A percentile compares a stretch with the other conserved stretches of the same genome.
Conservation (phyloP, 1,140 invertebrate species). For the Eurosta solidaginis region DNA sequence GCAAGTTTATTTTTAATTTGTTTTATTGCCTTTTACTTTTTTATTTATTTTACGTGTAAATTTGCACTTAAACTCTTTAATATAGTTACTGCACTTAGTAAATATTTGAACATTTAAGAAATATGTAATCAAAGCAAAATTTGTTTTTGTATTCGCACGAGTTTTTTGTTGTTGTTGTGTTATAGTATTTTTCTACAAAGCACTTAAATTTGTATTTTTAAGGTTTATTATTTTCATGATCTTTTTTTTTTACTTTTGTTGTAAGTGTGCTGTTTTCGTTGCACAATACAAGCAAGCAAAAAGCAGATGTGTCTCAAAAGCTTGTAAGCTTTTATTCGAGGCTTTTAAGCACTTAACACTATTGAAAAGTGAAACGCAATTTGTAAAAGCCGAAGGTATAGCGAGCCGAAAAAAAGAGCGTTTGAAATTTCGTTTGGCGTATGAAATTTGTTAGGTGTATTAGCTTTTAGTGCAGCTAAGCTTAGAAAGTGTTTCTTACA, state of each 20-base stretch:
- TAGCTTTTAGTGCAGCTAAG: too few species aligned
- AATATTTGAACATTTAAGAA: neutral
- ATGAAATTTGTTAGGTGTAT: neutral
- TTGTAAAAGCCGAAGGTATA: neutral
- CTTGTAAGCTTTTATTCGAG: neutral
- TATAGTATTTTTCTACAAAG: neutral
- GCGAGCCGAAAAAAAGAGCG: neutral
- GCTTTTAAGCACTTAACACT: neutral
- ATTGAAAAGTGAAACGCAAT: neutral
- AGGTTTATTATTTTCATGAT: neutral
- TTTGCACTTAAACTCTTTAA: too few species aligned
- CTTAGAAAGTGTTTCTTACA: too few species aligned
- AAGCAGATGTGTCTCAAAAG: neutral
- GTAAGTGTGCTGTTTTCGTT: too few species aligned
- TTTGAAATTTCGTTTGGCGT: neutral
- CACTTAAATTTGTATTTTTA: neutral
- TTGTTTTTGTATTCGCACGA: neutral
- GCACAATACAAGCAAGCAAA: neutral
- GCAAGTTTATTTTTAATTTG: too few species aligned
- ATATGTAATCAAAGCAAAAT: neutral
- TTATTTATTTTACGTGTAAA: too few species aligned
- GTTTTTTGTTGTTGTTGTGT: neutral
- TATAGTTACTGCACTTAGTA: too few species aligned
- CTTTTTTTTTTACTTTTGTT: neutral
- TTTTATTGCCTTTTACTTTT: too few species aligned